Evolutionary conservation across 2,113 vertebrate species (phyloP).

Genomic region (Turdus rufiventris): DNA sequence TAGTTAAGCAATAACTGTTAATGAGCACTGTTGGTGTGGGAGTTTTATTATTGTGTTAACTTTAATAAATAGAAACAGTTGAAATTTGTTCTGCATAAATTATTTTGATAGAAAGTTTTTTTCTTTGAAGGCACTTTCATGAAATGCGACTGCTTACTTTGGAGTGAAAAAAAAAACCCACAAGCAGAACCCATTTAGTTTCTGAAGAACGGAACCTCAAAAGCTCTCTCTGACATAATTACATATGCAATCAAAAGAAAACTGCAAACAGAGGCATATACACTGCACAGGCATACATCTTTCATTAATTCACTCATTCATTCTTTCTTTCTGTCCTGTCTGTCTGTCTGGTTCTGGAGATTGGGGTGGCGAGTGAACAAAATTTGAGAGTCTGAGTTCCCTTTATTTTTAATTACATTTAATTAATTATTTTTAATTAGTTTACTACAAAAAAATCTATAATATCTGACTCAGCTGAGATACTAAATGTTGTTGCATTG

Average conservation of each 20-base stretch:
- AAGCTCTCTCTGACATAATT: neutral
- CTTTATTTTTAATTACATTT: neutral
- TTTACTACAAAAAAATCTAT: neutral
- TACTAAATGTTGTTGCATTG: neutral
- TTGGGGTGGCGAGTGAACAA: neutral
- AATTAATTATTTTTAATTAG: no score
- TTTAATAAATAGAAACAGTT: neutral
- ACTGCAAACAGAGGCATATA: neutral
- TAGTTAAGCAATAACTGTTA: neutral
- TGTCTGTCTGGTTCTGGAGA: neutral
- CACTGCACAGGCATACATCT: neutral
- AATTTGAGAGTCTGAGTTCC: neutral
- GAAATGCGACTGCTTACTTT: neutral
- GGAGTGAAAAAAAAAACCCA: neutral
- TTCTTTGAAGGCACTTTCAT: neutral
- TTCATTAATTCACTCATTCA: neutral
- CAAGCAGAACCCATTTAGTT: neutral
- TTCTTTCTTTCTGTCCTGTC: neutral
- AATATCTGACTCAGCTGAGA: neutral
- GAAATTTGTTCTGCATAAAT: neutral
- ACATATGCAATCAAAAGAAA: neutral
- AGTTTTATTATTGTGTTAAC: neutral
- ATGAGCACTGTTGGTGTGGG: neutral
- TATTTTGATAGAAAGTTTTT: neutral
- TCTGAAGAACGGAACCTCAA: neutral